phyloP scores from a whole-genome alignment of 1,140 invertebrate genomes.

The Lordiphosa clarofinis region DNA sequence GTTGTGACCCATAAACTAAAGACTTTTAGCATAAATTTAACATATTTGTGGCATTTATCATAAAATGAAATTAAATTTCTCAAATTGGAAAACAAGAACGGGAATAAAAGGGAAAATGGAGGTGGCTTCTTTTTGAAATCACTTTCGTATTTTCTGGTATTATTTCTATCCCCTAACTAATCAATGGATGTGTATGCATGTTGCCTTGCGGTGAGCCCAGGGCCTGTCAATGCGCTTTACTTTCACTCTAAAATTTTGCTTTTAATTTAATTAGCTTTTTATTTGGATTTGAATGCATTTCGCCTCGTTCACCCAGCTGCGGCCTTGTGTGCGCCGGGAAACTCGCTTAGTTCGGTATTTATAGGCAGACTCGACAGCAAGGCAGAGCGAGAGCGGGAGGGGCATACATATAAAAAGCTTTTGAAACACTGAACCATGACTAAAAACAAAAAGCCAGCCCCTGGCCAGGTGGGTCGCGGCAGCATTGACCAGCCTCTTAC shows the following conservation, averaged over 20 bases:
- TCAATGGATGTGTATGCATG: background rate
- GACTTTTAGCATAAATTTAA: conserved; percentile 71
- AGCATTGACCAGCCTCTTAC: conserved; percentile 8
- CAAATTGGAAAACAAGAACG: conserved; percentile 17
- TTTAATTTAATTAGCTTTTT: conserved; percentile 56
- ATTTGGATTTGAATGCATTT: conserved; percentile 52
- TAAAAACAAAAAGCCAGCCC: conserved; percentile 12
- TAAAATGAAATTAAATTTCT: conserved; percentile 63
- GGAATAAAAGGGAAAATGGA: background rate
- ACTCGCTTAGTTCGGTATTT: conserved; percentile 9
- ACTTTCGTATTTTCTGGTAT: background rate
- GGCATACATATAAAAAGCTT: conserved; percentile 8
- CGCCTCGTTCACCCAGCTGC: conserved; percentile 11
- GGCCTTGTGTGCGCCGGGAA: conserved; percentile 6
- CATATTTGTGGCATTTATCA: conserved; percentile 72
- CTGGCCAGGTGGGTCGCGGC: background rate
- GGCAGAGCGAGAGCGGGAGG: too few relatives aligned
- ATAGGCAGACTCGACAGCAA: conserved; percentile 7
- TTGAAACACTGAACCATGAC: conserved; percentile 14
- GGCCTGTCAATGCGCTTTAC: conserved; percentile 30
- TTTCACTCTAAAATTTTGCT: conserved; percentile 45
- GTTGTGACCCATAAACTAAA: conserved; percentile 62
- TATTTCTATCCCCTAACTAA: background rate
- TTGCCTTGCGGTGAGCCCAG: conserved; percentile 18
- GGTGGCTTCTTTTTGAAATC: background rate